Evolutionary conservation across 2,888 invertebrate genomes (phyloP), one percentile per base, ranked within the genome.

Genomic region (Apamea crenata): DNA sequence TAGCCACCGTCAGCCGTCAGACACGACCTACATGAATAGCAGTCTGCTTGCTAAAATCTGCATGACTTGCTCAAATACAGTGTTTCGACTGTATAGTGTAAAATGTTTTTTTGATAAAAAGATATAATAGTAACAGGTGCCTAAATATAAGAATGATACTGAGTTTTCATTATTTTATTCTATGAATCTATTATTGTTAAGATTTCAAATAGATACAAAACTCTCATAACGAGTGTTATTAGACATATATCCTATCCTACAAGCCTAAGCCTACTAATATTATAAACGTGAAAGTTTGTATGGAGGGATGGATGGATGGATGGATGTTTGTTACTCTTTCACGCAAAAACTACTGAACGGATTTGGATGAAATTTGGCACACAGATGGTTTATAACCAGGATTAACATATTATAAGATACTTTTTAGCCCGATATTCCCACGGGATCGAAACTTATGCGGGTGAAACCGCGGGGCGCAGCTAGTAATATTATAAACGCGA

Each of bases 11-110:
- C 67, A 87, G 70, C 66, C 69, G 70, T 61, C 47, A 72, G 32
- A 56, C 72, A 25, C 77, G 81, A 73, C 73, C 79, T 14, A 87
- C 77, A 85, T 87, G 44, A 84, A 83, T 80, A 59, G 25, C 69
- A 78, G 29, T 36, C 66, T 69, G 56, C 65, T 78, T 32, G 61
- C 76, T 77, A 67, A 68, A 81, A 79, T 79, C 77, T 87, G 73
- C 79, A 87, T 85, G 77, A 78, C 76, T 77, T 70, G 63, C 56
- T 73, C 29, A 70, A 83, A 71, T 71, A 74, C 56, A 61, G 18
- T 73, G 50, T 77, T 83, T 73, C 40, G n/a, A 32, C 69, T 66
- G 81, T 68, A 47, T 40, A 18, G n/a, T 44, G 18, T n/a, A n/a
- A 40, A 40, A 40, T 5, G 18, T 5, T 6, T 44, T 18, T 68